Percentiles rank a stretch among this genome's conserved stretches.
Conservation (phyloP, 2,888 invertebrate genomes). For the Drosophila austrosaltans region DNA sequence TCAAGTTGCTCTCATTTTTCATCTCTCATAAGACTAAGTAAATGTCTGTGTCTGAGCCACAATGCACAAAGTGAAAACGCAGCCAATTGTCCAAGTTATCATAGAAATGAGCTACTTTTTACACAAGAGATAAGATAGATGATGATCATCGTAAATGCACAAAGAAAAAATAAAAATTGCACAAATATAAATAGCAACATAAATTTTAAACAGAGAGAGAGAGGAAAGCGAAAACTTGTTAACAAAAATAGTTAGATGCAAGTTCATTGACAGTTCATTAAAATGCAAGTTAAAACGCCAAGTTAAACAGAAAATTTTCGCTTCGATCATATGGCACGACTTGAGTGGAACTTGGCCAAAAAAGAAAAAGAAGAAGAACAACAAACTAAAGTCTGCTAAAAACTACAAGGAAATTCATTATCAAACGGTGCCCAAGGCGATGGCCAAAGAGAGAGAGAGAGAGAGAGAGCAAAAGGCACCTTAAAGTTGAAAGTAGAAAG, state of each 20-base stretch:
- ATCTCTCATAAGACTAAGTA: slow-evolving; percentile 35
- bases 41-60: slow-evolving; percentile 36
- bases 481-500: slow-evolving; percentile 51
- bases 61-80: slow-evolving; percentile 33
- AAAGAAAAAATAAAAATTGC: slow-evolving; percentile 48
- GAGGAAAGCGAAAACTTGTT: slow-evolving; percentile 43
- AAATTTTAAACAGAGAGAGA: slow-evolving; percentile 28
- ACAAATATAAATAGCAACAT: slow-evolving; percentile 52
- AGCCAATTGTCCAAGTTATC: slow-evolving; percentile 52
- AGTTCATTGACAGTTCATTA: slow-evolving; percentile 52
- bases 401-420: slow-evolving; percentile 63
- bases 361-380: slow-evolving; percentile 1
- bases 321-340: slow-evolving; percentile 14
- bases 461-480: slow-evolving; percentile 33
- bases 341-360: background rate
- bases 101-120: slow-evolving; percentile 64
- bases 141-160: slow-evolving; percentile 27
- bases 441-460: slow-evolving; percentile 17
- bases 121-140: slow-evolving; percentile 37
- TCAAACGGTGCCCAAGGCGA: slow-evolving; percentile 53
- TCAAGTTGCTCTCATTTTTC: slow-evolving; percentile 28
- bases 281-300: slow-evolving; percentile 24
- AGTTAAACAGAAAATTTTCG: slow-evolving; percentile 21
- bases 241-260: slow-evolving; percentile 35
- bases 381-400: slow-evolving; percentile 31